Base-by-base conservation (phyloP, 1,140 invertebrate species). In the Drosophila leontia region DNA sequence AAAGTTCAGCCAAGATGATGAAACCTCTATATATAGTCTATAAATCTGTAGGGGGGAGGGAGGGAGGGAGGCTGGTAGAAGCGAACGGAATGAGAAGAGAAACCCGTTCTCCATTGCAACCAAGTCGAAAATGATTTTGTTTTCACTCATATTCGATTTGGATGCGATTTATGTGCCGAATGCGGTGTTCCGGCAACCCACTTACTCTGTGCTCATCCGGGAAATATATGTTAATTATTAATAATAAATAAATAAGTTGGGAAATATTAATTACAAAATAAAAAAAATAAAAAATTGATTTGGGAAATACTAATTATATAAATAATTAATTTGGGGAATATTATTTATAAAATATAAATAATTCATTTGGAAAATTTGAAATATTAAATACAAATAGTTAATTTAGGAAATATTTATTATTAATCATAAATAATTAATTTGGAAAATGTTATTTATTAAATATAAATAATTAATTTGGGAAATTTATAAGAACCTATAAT, bases 21-120 rank as follows among this genome's bases (percentile, higher is more conserved):
- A 8, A 57, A 42, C 4, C 51, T 6, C 51, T 19, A 15, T 15
- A 55, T 37, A 37, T 37, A 17, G 26, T 50, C 3, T 15, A 34
- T n/a, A 34, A 9, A 17, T 29, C 8, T 50, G 19, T 11, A 11
- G 3, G 8, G 5, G 5, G 7, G 6, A 1, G 8, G 5, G 5
- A 3, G 6, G 26, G 23, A 11, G 41, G 19, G 26, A 32, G 41
- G 12, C 12, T 3, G 8, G 3, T 5, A 29, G 26, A 58, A 19
- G 56, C 1, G 42, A 1, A 17, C 4, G 3, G 17, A 32, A 9
- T 3, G 35, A 19, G 35, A 41, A 34, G 61, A 60, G 37, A 42
- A 64, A 64, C 62, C 57, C 39, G 62, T 64, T 64, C 56, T 61
- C 62, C 29, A 62, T 34, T 61, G 62, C 62, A 44, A 32, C 55